Evolutionary conservation across 2,797 vertebrate genomes (phyloP).

Genomic region (Lophotriccus pileatus): DNA sequence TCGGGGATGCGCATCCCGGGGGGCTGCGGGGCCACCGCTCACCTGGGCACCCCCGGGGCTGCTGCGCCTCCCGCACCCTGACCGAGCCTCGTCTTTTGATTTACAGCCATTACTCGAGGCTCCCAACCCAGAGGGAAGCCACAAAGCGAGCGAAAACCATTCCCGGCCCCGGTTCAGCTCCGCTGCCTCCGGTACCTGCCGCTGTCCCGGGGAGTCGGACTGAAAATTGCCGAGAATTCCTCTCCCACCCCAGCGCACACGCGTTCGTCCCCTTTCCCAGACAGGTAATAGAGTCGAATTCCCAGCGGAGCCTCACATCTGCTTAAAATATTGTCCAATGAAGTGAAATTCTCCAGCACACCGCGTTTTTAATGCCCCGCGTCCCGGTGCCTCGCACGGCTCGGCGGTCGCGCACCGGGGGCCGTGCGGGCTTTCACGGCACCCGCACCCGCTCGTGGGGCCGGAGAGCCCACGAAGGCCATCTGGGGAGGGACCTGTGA

Average conservation of each 20-base stretch:
- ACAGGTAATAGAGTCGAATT: conserved; percentile 31
- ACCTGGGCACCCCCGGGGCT: neutral
- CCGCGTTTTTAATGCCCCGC: neutral
- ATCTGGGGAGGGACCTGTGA: neutral
- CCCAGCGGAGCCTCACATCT: conserved; percentile 43
- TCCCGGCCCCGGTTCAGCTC: neutral
- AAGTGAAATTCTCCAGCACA: neutral
- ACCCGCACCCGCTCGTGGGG: neutral
- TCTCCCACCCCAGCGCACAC: neutral
- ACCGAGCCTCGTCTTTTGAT: neutral
- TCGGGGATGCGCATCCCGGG: neutral
- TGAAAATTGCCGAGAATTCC: neutral
- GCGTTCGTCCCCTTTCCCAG: neutral
- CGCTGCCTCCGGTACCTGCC: neutral
- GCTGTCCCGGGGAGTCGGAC: neutral
- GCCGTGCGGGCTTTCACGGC: neutral
- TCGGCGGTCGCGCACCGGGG: neutral
- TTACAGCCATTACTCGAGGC: neutral
- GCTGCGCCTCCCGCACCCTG: neutral
- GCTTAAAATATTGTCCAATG: conserved; percentile 51
- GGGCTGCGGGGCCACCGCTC: neutral
- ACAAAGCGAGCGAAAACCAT: neutral
- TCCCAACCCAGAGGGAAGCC: neutral
- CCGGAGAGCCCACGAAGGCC: rapidly evolving
- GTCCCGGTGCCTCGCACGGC: neutral